Base-by-base conservation (phyloP, 1,140 invertebrate genomes). In the Diabrotica virgifera region DNA sequence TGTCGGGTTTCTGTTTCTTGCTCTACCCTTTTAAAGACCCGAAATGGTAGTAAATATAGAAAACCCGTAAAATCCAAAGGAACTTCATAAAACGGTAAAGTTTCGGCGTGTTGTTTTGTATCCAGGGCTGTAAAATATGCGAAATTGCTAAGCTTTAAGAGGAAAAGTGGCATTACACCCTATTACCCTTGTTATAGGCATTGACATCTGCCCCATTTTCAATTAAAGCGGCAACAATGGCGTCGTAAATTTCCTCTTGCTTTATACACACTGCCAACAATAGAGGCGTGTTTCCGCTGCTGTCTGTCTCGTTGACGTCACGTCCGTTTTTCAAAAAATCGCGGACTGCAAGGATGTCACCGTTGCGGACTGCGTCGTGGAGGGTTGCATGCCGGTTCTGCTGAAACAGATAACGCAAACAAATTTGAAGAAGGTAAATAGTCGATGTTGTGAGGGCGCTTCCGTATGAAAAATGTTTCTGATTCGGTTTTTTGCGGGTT, bases 191-290 rank as follows among this genome's bases (percentile, higher is more conserved):
- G 35, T 63, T 63, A 35, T 56, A 57, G 37, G 53, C 54, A 37
- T 63, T 63, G 14, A 63, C 62, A 37, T 63, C 62, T 40, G 62
- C 62, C 38, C 62, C 62, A 52, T 24, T 57, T 58, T 63, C 53
- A 57, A 63, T 63, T 36, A 63, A 51, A 11, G 12, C 35, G 8
- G 36, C 36, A 24, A 63, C 62, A 51, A 63, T 63, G 9, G 53
- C 12, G 53, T 56, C 54, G 40, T 63, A 63, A 57, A 58, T 58
- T 5, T 63, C 54, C 12, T 63, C 55, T 38, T 63, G 53, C 36
- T 51, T 56, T 37, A 63, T 51, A 35, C 62, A 63, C 10, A 58
- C 62, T n/a, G 62, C 62, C 54, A 63, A 36, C 53, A 63, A 40
- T 11, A 63, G 36, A 36, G 62, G 54, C 13, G 62, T 63, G 55